Evolutionary conservation across 2,113 vertebrate species (phyloP), one percentile per base, ranked within the genome.

Genomic region (Sciurus niger): DNA sequence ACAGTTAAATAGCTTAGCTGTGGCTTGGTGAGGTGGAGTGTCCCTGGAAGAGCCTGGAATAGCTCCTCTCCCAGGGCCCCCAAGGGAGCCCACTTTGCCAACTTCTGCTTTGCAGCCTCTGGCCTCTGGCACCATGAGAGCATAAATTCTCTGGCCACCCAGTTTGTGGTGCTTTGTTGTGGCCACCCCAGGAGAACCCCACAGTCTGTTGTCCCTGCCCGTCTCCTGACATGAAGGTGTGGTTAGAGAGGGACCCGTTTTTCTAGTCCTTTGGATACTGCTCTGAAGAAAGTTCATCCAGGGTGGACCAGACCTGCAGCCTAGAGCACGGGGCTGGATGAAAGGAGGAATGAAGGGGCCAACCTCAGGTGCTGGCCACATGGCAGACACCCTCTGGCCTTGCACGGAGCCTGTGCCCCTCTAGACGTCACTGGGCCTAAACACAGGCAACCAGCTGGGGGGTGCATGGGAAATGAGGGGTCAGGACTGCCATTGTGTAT

Each of bases 101-200:
- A 37, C 22, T 5, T 9, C 17, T 20, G 4, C 24, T 24, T 13
- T 43, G 32, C 9, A 9, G n/a, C 22, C 2, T 22, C 34, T 18
- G 8, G 60, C 48, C 8, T 68, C 25, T n/a, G 30, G 63, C 20
- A 10, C 34, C 0, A 2, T 8, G 46, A n/a, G 13, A 34, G n/a
- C 22, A 40, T 5, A 4, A 0, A 22, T 9, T 9, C 37, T 22
- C 2, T 3, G 2, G 28, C 30, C 37, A 12, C 87, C 37, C 1
- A 4, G 72, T n/a, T 51, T 40, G 60, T 48, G 72, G 60, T 5
- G 20, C 87, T 25, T 3, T 10, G 48, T 2, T 13, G 60, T 17
- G 34, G 43, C 34, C 16, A 30, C 48, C 46, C 86, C 8, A 1
- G 60, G 48, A 77, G 40, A 10, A 34, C 30, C 18, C 28, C 16